Base-by-base conservation (phyloP, 30 jellyfish, hydroid and myxozoan genomes). In the Chrysaora quinquecirrha region DNA sequence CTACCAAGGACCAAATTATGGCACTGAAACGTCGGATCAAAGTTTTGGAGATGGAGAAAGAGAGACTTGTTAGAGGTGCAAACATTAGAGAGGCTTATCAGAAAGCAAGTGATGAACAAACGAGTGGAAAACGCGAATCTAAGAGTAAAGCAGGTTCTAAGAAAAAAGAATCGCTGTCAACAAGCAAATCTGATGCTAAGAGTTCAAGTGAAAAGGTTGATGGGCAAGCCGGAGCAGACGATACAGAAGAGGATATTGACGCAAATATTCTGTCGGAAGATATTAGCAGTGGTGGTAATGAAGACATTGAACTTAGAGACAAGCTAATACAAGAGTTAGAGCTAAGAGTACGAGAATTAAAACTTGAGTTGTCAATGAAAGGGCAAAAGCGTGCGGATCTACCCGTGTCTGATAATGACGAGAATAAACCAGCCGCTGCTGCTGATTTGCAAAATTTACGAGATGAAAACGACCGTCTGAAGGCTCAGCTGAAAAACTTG, bases 291-390 rank as follows among this genome's bases (percentile, higher is more conserved):
- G 80, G 68, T n/a, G 72, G 50, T 34, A 64, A 43, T 23, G 62
- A 58, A 61, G 87, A 76, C 7, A 84, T 82, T 33, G 97, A 89
- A 47, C 63, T 73, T 1, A 67, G 87, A 33, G 90, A 72, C 35
- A 76, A 76, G 31, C 73, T 82, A 76, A 76, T 75, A 2, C 90
- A 83, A 50, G 97, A 90, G 58, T 50, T 90, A 34, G 90, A 82
- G 78, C 54, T 64, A 30, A 89, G 90, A 27, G 68, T 73, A 23
- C 77, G 76, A 24, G 89, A 80, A 12, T 47, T 82, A 0, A 76
- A 82, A 50, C 64, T 7, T 0, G 87, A 75, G 30, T 35, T 81
- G 54, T 25, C 77, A 7, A 29, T 30, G 69, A 86, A 38, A 64
- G 16, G 76, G 21, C 25, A 29, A 14, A 6, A 38, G 14, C n/a